Evolutionary conservation across 1,140 invertebrate species (phyloP).

Genomic region (Penaeus vannamei): DNA sequence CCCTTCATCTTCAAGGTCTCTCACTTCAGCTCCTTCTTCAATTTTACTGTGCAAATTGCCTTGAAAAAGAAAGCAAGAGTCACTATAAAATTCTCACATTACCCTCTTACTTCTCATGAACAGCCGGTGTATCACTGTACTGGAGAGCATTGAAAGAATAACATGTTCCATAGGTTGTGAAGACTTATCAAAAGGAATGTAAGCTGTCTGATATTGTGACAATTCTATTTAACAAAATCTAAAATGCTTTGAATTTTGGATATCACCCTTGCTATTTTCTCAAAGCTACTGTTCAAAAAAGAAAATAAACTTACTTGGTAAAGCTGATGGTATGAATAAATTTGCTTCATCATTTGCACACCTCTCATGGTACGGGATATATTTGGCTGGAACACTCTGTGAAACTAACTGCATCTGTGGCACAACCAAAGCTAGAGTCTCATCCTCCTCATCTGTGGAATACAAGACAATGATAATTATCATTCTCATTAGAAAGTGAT

Average conservation of each 20-base stretch:
- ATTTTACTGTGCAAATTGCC: slow-evolving; percentile 40
- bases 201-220: no score
- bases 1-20: slow-evolving; percentile 41
- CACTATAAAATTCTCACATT: neutral
- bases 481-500: no score
- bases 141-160: no score
- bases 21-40: slow-evolving; percentile 17
- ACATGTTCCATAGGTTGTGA: no score
- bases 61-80: neutral
- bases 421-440: slow-evolving; percentile 26
- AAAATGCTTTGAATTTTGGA: no score
- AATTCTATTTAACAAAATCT: no score
- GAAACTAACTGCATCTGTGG: slow-evolving; percentile 17
- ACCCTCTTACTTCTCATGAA: neutral
- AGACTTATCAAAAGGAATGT: no score
- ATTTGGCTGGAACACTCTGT: slow-evolving; percentile 27
- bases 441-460: slow-evolving; percentile 25
- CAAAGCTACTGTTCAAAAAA: neutral
- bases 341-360: slow-evolving; percentile 7
- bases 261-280: neutral
- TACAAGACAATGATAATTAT: no score
- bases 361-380: slow-evolving; percentile 12
- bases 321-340: slow-evolving; percentile 35
- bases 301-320: slow-evolving; percentile 36
- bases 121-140: neutral